Percentiles rank a stretch among this genome's conserved stretches.
Evolutionary conservation across 2,888 invertebrate species (phyloP).

Genomic region (Mimachlamys varia): DNA sequence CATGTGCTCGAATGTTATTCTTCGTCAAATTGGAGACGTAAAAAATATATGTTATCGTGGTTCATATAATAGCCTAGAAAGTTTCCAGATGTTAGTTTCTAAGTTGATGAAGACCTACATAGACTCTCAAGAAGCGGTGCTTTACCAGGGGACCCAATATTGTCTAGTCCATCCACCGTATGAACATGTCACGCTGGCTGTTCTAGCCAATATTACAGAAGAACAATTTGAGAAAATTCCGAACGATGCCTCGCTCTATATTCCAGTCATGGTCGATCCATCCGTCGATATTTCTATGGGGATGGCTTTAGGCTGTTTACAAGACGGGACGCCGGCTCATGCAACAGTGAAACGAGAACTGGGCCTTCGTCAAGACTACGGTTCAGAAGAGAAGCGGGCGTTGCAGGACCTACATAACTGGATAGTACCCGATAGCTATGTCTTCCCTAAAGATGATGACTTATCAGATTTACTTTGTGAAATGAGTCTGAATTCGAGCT

Average conservation of each 20-base stretch:
- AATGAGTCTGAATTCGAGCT: not conserved
- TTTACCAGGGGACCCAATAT: not conserved
- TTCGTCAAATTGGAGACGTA: not conserved
- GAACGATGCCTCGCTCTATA: not conserved
- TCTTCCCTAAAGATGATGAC: not conserved
- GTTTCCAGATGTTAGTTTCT: not conserved
- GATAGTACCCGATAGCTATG: not conserved
- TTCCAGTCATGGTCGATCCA: not conserved
- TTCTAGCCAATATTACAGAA: not conserved
- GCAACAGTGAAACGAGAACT: not conserved
- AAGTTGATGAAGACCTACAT: not conserved
- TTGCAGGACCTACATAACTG: not conserved
- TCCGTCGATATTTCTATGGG: not conserved
- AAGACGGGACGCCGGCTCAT: not conserved
- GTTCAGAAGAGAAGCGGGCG: not conserved
- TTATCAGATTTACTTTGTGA: conserved; percentile 1
- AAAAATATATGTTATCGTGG: not conserved
- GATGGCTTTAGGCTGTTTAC: not conserved
- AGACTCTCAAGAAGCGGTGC: not conserved
- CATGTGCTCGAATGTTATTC: not conserved
- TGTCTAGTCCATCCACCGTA: not conserved
- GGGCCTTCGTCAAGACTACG: not conserved
- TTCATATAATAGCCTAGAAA: not conserved
- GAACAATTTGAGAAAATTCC: not conserved
- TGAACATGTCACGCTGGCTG: not conserved